phyloP scores from a whole-genome alignment of 2,888 invertebrate genomes.

The Nomada fucata region DNA sequence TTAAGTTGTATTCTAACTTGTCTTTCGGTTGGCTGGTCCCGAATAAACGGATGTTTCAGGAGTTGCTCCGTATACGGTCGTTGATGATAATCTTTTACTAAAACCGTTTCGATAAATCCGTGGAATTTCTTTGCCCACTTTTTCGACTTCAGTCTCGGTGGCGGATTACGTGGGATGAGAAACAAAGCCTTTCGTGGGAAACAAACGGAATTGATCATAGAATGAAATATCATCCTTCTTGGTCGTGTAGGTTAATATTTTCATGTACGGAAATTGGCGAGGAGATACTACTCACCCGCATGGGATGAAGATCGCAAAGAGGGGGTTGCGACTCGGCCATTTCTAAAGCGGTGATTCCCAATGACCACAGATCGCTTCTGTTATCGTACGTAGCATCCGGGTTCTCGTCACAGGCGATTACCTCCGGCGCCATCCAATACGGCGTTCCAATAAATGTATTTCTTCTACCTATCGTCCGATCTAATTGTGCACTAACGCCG shows the following conservation, averaged over 20 bases:
- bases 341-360: conserved; percentile 99
- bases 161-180: conserved; percentile 98
- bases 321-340: conserved; percentile 99
- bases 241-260: neutral
- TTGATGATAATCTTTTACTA: conserved; percentile 99
- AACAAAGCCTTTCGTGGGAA: conserved; percentile 89
- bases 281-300: conserved; percentile 87
- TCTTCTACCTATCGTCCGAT: conserved; percentile 98
- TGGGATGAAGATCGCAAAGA: conserved; percentile 99
- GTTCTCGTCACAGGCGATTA: conserved; percentile 99
- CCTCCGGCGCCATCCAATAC: conserved; percentile 99
- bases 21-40: conserved; percentile 99
- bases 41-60: conserved; percentile 98
- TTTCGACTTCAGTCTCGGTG: conserved; percentile 98
- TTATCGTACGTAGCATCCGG: conserved; percentile 99
- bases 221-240: conserved; percentile 31
- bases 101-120: conserved; percentile 98
- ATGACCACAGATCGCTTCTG: conserved; percentile 95
- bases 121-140: conserved; percentile 99
- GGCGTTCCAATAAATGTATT: conserved; percentile 99
- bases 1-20: conserved; percentile 99
- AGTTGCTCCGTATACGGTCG: conserved; percentile 99
- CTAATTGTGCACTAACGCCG: conserved; percentile 99
- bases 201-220: conserved; percentile 17
- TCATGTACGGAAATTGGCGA: neutral